These are phyloP conservation scores for Aspiorhynchus laticeps DNA, from an alignment of 2,113 vertebrate species.

Conservation along the genomic window DNA sequence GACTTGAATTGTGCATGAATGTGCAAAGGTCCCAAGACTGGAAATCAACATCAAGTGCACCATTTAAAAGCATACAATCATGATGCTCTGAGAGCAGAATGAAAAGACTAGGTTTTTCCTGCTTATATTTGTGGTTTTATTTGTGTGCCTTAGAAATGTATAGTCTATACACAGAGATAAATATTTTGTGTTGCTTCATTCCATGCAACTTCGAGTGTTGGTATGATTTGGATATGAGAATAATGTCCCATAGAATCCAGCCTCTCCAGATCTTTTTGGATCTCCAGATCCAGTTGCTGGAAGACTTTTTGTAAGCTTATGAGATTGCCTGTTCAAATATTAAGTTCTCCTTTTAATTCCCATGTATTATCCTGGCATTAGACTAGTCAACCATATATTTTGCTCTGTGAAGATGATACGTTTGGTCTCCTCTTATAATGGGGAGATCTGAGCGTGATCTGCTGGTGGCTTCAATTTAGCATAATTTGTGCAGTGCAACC, in stretches of 20 bases:
- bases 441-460: background rate
- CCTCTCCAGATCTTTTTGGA: background rate
- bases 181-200: background rate
- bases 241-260: background rate
- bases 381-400: slow-evolving; percentile 6
- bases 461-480: background rate
- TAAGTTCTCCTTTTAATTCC: background rate
- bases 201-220: background rate
- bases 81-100: background rate
- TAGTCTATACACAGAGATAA: background rate
- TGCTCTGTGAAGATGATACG: background rate
- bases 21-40: background rate
- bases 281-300: too few species aligned
- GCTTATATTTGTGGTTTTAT: background rate
- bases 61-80: background rate
- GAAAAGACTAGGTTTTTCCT: background rate
- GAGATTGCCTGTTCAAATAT: background rate
- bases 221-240: background rate
- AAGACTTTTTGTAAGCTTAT: background rate
- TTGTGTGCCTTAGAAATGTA: background rate
- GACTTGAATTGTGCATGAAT: background rate
- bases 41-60: background rate
- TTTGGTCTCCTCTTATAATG: slow-evolving; percentile 20
- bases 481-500: slow-evolving; percentile 15
- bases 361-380: background rate